These are phyloP conservation scores for Fopius arisanus DNA, from an alignment of 1,140 invertebrate genomes.

Conservation along the genomic window DNA sequence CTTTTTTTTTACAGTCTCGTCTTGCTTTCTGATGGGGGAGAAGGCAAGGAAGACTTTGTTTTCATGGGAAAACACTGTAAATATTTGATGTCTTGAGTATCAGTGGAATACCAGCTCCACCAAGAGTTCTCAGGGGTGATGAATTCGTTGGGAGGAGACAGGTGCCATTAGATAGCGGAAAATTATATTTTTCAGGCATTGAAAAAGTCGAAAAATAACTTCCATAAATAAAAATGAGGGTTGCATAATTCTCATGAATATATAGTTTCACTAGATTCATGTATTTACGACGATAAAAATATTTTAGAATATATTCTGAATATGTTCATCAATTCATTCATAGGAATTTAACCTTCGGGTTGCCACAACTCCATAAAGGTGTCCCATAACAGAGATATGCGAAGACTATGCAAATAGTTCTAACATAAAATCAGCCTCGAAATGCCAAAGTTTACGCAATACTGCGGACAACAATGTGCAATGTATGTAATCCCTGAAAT, in stretches of 20 bases:
- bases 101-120: slow-evolving; percentile 41
- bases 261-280: too few species aligned
- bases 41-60: slow-evolving; percentile 48
- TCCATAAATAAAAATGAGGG: too few species aligned
- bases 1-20: slow-evolving; percentile 29
- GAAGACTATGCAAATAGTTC: too few species aligned
- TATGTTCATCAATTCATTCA: not conserved
- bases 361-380: not conserved
- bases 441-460: too few species aligned
- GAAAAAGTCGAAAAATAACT: too few species aligned
- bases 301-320: not conserved
- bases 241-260: too few species aligned
- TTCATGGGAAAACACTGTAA: slow-evolving; percentile 54
- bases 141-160: not conserved
- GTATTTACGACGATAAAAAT: not conserved
- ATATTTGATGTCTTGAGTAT: slow-evolving; percentile 60
- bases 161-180: not conserved
- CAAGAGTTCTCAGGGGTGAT: not conserved
- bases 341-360: not conserved
- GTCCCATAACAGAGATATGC: too few species aligned
- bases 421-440: too few species aligned
- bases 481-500: too few species aligned
- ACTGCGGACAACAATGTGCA: too few species aligned
- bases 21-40: not conserved
- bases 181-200: not conserved